These are phyloP conservation scores for Lordiphosa fenestrarum DNA, from an alignment of 2,888 invertebrate genomes.

Conservation along the genomic window DNA sequence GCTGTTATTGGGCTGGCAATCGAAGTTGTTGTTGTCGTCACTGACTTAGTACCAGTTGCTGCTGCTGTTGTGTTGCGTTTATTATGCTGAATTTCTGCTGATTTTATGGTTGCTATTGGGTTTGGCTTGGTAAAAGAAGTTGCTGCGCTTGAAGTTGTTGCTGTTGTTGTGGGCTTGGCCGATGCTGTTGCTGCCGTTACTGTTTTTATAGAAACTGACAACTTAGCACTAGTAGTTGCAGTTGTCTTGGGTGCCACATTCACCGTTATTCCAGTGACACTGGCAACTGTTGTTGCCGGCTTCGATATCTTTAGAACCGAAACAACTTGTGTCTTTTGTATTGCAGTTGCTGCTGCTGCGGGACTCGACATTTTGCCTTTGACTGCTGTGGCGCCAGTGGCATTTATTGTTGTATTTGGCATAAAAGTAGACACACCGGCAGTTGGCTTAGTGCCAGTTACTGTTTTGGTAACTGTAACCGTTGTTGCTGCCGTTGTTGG, in stretches of 20 bases:
- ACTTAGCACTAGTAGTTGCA: neutral
- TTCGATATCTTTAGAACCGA: slow-evolving; percentile 12
- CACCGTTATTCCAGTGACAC: slow-evolving; percentile 4
- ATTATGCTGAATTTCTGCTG: slow-evolving; percentile 11
- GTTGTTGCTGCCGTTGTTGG: neutral
- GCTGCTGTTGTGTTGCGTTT: slow-evolving; percentile 16
- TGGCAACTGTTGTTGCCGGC: slow-evolving; percentile 22
- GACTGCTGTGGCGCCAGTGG: slow-evolving; percentile 20
- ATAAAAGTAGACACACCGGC: slow-evolving; percentile 35
- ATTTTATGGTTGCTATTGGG: slow-evolving; percentile 1
- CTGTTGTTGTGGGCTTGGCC: slow-evolving; percentile 14
- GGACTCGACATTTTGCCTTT: slow-evolving; percentile 9
- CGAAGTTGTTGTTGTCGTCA: slow-evolving; percentile 9
- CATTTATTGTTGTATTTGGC: slow-evolving; percentile 16
- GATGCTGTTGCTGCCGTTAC: slow-evolving; percentile 14
- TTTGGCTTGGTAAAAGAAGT: too few relatives aligned
- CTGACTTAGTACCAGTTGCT: neutral
- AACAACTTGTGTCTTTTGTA: slow-evolving; percentile 24
- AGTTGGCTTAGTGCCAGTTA: slow-evolving; percentile 44
- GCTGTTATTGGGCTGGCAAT: neutral
- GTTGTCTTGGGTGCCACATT: slow-evolving; percentile 1
- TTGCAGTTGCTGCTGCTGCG: slow-evolving; percentile 12
- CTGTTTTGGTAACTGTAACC: slow-evolving; percentile 1
- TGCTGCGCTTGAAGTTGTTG: slow-evolving; percentile 11
- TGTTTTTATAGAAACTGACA: slow-evolving; percentile 4